Evolutionary conservation across 2,797 vertebrate genomes (phyloP), one percentile per base, ranked within the genome.

Genomic region (Falco novaeseelandiae): DNA sequence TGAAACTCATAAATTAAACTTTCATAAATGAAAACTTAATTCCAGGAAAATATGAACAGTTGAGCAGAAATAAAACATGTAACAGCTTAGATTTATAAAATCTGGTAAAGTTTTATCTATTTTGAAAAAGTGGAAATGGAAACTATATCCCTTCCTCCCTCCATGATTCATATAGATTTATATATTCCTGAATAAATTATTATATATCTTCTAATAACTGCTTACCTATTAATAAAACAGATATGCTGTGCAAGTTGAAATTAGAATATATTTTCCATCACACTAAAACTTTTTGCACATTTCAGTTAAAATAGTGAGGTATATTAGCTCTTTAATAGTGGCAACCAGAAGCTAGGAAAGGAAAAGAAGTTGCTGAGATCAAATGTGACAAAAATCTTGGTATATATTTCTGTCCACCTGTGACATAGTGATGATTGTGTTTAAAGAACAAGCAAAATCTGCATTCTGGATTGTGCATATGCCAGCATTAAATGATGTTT

Each of bases 11-110:
- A 36, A 36, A 36, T 36, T 36, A 36, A 36, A 36, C 36, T 36
- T 36, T 36, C 10, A 87, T 87, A 93, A 93, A 81, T 87, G 93
- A 89, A 94, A 97, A 89, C n/a, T 72, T 48, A 83, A 87, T 92
- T 96, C 40, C 34, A 61, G 36, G 30, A 76, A 90, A 86, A 87
- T 73, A 86, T 71, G 62, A 92, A 57, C 23, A 36, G 55, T 36
- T 61, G 52, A 67, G 48, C 85, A 80, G 42, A 97, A 95, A 93
- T 78, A 66, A 71, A 96, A 74, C 34, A 76, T 32, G 55, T 49
- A 94, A 18, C 9, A 32, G 9, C 21, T 94, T 87, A 70, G 65
- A 72, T 91, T 85, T 82, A 90, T 81, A 93, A 95, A 96, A 84
- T 74, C 42, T 27, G 26, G 42, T 91, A 65, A 85, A 83, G 25